Conservation (phyloP, 2,797 vertebrate genomes). For the Ctenosaura bakeri region DNA sequence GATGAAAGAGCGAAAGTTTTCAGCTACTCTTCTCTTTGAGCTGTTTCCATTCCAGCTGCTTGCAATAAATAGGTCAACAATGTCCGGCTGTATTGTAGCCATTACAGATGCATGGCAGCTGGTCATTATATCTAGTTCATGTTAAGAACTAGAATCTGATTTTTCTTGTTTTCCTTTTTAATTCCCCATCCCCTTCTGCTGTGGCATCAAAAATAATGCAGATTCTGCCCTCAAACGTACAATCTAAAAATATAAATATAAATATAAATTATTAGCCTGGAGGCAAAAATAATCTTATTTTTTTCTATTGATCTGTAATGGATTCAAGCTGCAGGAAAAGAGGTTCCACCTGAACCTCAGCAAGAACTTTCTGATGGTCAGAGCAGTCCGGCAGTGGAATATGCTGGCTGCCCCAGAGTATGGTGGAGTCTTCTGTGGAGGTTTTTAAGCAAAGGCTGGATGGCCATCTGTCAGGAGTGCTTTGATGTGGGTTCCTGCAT, state of each 20-base stretch:
- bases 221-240: neutral
- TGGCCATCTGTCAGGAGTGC: no score
- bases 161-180: slow-evolving; percentile 20
- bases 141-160: neutral
- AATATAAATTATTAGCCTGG: neutral
- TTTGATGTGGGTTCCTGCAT: no score
- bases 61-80: neutral
- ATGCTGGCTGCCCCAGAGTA: no score
- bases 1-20: neutral
- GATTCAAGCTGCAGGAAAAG: no score
- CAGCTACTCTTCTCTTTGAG: neutral
- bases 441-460: no score
- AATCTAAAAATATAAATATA: neutral
- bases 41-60: neutral
- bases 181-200: neutral
- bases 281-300: neutral
- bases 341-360: no score
- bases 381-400: no score
- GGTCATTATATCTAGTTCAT: neutral
- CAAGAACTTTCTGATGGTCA: no score
- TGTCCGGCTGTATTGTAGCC: neutral
- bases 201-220: neutral
- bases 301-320: neutral
- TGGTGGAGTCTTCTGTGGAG: no score
- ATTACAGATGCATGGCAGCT: neutral